A percentile compares a stretch with the other conserved stretches of the same genome.
Evolutionary conservation across 2,113 vertebrate species (phyloP).

Genomic region (Rhinoptilus africanus): DNA sequence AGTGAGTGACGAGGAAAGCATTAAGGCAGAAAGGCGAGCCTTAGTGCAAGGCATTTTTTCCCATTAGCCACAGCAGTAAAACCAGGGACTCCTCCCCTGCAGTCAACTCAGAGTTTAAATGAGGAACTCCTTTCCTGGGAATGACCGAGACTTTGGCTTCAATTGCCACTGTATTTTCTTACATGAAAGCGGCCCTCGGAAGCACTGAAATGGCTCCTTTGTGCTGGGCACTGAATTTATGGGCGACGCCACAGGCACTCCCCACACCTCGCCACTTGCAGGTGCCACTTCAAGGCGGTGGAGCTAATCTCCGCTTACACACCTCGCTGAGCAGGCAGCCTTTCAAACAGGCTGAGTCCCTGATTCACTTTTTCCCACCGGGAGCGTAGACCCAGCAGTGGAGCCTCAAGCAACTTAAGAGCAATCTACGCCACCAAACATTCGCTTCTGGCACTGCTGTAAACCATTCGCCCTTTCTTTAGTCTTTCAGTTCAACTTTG

Average conservation of each 20-base stretch:
- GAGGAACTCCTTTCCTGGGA: not conserved
- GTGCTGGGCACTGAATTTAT: rapidly evolving
- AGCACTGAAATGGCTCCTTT: not conserved
- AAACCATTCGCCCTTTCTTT: not conserved
- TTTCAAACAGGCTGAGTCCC: not conserved
- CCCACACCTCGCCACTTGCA: not conserved
- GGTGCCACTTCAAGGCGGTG: not conserved
- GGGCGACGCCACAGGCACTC: not conserved
- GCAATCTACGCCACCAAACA: not conserved
- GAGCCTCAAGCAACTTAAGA: not conserved
- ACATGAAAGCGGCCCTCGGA: rapidly evolving
- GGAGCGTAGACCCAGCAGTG: not conserved
- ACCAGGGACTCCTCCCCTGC: not conserved
- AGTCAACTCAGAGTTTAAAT: not conserved
- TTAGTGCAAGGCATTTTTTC: not conserved
- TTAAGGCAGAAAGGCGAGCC: not conserved
- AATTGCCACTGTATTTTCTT: not conserved
- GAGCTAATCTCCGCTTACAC: not conserved
- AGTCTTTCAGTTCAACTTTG: not conserved
- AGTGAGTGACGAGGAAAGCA: not conserved
- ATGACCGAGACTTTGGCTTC: not conserved
- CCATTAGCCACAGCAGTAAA: not conserved
- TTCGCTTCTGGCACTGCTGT: not conserved
- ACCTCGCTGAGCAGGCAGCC: not conserved
- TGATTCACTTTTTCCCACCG: not conserved